Conservation (phyloP, 2,113 vertebrate species). For the Sigmodon hispidus region DNA sequence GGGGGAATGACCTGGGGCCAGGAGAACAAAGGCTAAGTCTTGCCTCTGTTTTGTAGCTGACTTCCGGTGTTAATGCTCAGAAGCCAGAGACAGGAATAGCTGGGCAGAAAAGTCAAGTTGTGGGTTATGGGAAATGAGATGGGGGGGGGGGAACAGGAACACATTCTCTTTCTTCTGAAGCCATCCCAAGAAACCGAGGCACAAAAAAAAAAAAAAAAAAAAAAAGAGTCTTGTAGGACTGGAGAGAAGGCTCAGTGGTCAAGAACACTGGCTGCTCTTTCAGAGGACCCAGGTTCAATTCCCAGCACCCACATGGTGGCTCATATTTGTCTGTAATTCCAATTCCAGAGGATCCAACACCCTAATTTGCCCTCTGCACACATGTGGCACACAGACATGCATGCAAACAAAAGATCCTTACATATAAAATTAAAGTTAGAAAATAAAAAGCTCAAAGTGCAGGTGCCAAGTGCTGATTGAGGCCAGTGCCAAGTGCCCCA, state of each 20-base stretch:
- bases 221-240: no score
- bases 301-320: not conserved
- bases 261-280: not conserved
- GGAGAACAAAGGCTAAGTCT: not conserved
- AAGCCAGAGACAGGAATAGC: not conserved
- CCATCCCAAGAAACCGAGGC: not conserved
- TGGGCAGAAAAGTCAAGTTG: not conserved
- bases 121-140: not conserved
- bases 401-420: not conserved
- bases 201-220: not conserved
- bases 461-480: not conserved
- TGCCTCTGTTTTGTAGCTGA: not conserved
- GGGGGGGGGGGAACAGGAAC: no score
- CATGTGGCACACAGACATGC: not conserved
- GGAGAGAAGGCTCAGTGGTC: not conserved
- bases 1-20: not conserved
- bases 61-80: not conserved
- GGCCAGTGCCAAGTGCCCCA: not conserved
- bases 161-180: not conserved
- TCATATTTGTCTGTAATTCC: not conserved
- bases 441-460: not conserved
- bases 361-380: not conserved
- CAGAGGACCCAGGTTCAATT: not conserved
- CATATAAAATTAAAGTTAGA: not conserved
- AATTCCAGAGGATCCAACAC: not conserved